These are phyloP conservation scores for Drosophila fuyamai DNA, from an alignment of 1,140 invertebrate genomes.

Conservation along the genomic window DNA sequence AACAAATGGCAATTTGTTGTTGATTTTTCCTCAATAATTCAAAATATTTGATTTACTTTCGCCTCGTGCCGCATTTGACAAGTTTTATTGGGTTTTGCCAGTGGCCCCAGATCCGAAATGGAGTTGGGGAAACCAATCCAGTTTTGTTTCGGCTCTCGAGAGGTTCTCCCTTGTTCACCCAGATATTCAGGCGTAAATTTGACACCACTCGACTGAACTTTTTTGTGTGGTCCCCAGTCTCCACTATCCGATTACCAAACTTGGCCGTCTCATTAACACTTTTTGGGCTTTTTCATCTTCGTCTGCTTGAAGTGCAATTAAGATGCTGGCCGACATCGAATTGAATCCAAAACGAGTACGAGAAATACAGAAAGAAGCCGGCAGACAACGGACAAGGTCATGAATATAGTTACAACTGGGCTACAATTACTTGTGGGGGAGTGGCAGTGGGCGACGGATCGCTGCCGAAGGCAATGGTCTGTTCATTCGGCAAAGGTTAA, in stretches of 20 bases:
- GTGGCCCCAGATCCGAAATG: constrained; percentile 1
- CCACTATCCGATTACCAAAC: constrained; percentile 67
- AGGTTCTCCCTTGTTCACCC: constrained; percentile 60
- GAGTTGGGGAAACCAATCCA: constrained; percentile 30
- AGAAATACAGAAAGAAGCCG: constrained; percentile 1
- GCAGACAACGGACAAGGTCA: constrained; percentile 58
- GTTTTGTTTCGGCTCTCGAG: constrained; percentile 20
- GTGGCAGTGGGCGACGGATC: constrained; percentile 14
- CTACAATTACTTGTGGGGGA: constrained; percentile 23
- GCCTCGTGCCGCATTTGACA: constrained; percentile 46
- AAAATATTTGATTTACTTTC: constrained; percentile 64
- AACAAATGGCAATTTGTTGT: constrained; percentile 54
- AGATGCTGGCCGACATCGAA: constrained; percentile 28
- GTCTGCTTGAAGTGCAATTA: constrained; percentile 35
- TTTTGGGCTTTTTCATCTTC: constrained; percentile 24
- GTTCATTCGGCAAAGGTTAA: constrained; percentile 7
- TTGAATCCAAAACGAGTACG: constrained; percentile 1
- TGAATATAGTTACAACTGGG: constrained; percentile 20
- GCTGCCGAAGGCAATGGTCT: constrained; percentile 18
- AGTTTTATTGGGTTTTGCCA: constrained; percentile 35
- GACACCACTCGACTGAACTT: constrained; percentile 44
- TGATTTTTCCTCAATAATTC: constrained; percentile 69
- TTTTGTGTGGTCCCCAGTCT: constrained; percentile 15
- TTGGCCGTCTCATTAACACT: constrained; percentile 49
- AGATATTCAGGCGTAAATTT: constrained; percentile 51